A percentile compares a stretch with the other conserved stretches of the same genome.
Evolutionary conservation across 2,797 vertebrate species (phyloP).

Genomic region (Onychomys arenicola): DNA sequence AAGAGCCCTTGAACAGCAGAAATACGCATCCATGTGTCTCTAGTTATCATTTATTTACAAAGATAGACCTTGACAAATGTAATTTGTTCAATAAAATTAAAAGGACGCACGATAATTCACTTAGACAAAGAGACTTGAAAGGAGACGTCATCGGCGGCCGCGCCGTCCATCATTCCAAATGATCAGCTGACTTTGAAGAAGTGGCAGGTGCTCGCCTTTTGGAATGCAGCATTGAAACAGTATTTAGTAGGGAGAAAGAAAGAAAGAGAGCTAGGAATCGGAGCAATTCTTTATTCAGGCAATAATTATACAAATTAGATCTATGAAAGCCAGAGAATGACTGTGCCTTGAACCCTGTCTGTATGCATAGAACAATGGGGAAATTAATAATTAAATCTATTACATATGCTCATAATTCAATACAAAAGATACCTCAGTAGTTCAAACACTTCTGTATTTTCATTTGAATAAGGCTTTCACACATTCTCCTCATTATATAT

Average conservation of each 20-base stretch:
- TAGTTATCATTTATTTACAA: conserved; percentile 92
- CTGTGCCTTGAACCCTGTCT: conserved; percentile 94
- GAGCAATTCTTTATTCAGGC: conserved; percentile 92
- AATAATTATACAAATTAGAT: conserved; percentile 99
- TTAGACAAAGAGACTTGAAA: conserved; percentile 90
- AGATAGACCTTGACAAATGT: conserved; percentile 93
- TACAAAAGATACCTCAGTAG: conserved; percentile 91
- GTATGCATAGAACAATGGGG: conserved; percentile 90
- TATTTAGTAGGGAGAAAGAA: conserved; percentile 72
- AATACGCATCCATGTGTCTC: conserved; percentile 89
- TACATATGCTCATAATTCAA: conserved; percentile 97
- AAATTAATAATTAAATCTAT: conserved; percentile 99
- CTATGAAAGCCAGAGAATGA: conserved; percentile 95
- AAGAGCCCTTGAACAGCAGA: conserved; percentile 89
- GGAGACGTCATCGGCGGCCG: conserved; percentile 83
- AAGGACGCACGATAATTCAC: conserved; percentile 90
- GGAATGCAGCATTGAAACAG: conserved; percentile 89
- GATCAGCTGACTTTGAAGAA: conserved; percentile 89
- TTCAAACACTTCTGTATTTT: conserved; percentile 90
- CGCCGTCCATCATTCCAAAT: conserved; percentile 85
- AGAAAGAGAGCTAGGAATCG: conserved; percentile 86
- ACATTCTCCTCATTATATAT: conserved; percentile 89
- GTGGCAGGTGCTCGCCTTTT: conserved; percentile 90
- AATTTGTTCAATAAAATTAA: conserved; percentile 93
- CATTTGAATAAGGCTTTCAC: conserved; percentile 90